phyloP scores from a whole-genome alignment of 1,140 invertebrate genomes.

The Paralvinella palmiformis region DNA sequence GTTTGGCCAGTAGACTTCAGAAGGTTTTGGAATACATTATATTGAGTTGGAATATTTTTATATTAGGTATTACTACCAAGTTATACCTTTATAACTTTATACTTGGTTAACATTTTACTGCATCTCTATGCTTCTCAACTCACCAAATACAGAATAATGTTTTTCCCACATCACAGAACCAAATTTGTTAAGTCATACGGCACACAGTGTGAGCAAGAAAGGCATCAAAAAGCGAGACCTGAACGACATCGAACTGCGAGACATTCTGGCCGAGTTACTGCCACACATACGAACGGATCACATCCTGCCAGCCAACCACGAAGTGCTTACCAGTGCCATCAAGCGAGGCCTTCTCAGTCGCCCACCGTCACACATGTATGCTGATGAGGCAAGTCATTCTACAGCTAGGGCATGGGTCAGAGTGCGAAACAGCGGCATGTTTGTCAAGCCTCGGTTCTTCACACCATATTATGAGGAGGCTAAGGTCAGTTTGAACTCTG shows the following conservation, averaged over 20 bases:
- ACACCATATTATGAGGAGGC: slow-evolving; percentile 91
- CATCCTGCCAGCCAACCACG: slow-evolving; percentile 77
- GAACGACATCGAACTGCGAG: slow-evolving; percentile 78
- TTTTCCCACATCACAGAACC: slow-evolving; percentile 66
- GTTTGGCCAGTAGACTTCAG: too few species aligned
- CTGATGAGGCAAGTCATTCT: slow-evolving; percentile 52
- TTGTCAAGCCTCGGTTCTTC: slow-evolving; percentile 79
- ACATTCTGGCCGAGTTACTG: slow-evolving; percentile 76
- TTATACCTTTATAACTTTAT: too few species aligned
- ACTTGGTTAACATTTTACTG: too few species aligned
- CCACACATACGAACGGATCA: slow-evolving; percentile 81
- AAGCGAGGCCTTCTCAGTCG: slow-evolving; percentile 77
- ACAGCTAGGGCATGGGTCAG: slow-evolving; percentile 71
- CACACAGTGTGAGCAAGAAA: slow-evolving; percentile 80
- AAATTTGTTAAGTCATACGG: slow-evolving; percentile 83
- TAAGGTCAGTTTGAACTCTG: slow-evolving; percentile 70
- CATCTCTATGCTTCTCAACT: too few species aligned
- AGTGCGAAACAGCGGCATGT: slow-evolving; percentile 71
- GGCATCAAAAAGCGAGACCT: slow-evolving; percentile 77
- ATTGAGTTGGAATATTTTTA: too few species aligned
- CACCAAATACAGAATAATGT: too few species aligned
- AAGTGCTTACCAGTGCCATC: slow-evolving; percentile 67
- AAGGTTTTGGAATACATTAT: too few species aligned
- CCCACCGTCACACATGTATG: slow-evolving; percentile 81
- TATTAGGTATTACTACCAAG: too few species aligned